Evolutionary conservation across 2,888 invertebrate genomes (phyloP).

Genomic region (Muscina levida): DNA sequence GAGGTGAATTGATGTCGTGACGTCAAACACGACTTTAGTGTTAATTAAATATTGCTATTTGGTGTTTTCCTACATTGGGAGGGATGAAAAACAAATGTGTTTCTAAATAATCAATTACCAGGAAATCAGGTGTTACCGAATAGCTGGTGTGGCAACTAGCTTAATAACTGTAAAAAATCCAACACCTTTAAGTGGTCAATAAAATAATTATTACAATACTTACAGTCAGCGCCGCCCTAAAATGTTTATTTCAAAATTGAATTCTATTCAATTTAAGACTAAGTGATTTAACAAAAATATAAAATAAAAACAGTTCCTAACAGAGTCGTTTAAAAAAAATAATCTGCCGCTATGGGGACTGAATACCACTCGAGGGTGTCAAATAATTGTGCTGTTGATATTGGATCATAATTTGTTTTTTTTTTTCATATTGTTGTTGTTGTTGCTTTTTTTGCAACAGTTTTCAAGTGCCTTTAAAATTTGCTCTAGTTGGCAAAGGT

Average conservation of each 20-base stretch:
- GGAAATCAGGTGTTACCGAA: too few species aligned
- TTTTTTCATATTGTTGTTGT: too few species aligned
- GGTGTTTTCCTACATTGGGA: too few species aligned
- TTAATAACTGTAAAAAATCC: background rate
- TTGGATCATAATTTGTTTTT: background rate
- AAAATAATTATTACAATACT: too few species aligned
- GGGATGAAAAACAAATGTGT: too few species aligned
- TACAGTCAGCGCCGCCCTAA: too few species aligned
- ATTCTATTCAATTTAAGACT: background rate
- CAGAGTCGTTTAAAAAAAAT: too few species aligned
- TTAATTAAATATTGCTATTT: too few species aligned
- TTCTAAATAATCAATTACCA: too few species aligned
- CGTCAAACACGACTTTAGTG: background rate
- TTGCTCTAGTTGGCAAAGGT: conserved; percentile 6
- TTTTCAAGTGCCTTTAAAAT: conserved; percentile 18
- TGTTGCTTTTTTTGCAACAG: too few species aligned
- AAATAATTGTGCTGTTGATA: conserved; percentile 11
- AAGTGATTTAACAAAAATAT: background rate
- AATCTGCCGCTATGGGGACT: conserved; percentile 10
- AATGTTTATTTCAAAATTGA: background rate
- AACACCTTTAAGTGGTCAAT: background rate
- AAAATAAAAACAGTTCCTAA: background rate
- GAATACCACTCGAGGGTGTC: conserved; percentile 9
- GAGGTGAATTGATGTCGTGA: conserved; percentile 63
- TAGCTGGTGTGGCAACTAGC: background rate